Percentiles rank a stretch among this genome's conserved stretches.
phyloP scores from a whole-genome alignment of 2,888 invertebrate genomes.

The Meganola albula region DNA sequence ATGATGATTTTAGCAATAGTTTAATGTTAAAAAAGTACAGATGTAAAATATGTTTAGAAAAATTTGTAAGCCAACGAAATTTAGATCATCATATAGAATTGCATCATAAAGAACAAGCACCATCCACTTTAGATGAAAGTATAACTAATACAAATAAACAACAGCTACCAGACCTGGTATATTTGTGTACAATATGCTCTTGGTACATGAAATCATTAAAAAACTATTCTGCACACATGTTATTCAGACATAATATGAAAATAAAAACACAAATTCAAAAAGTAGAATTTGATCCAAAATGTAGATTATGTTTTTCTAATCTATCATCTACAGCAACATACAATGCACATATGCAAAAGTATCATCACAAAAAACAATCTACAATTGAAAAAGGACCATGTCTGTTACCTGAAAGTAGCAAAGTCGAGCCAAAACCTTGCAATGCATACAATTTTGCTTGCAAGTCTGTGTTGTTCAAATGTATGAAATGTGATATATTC shows the following conservation, averaged over 20 bases:
- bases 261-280: constrained; percentile 19
- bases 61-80: not conserved
- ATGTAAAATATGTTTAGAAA: constrained; percentile 4
- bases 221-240: constrained; percentile 28
- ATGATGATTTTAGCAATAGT: not conserved
- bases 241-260: constrained; percentile 31
- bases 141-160: constrained; percentile 3
- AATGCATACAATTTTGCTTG: constrained; percentile 19
- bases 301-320: constrained; percentile 36
- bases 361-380: constrained; percentile 22
- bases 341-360: constrained; percentile 27
- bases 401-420: not conserved
- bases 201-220: constrained; percentile 26
- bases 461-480: constrained; percentile 48
- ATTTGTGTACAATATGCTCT: constrained; percentile 36
- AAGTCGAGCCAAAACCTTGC: not conserved
- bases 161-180: constrained; percentile 3
- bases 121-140: not conserved
- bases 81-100: constrained; percentile 5
- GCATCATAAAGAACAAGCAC: not conserved
- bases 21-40: constrained; percentile 3
- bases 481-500: constrained; percentile 48
- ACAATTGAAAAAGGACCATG: constrained; percentile 1
- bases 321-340: constrained; percentile 18
- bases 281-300: constrained; percentile 34